Percentiles rank a stretch among this genome's conserved stretches.
Conservation (phyloP, 2,113 vertebrate species). For the Oceanites oceanicus region DNA sequence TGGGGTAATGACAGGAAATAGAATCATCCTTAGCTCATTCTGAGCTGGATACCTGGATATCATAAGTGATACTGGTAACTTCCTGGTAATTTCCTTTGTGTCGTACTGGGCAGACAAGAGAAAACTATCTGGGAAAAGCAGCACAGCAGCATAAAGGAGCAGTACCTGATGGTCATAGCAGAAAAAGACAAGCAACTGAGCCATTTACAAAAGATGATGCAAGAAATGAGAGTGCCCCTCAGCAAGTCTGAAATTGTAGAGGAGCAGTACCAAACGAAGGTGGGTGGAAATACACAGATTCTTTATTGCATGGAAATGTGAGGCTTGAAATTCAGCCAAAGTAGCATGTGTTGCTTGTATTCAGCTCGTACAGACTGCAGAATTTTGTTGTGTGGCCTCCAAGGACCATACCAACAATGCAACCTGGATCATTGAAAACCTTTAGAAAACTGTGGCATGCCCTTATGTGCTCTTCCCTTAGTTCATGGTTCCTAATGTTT, state of each 20-base stretch:
- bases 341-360: neutral
- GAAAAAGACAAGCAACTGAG: constrained; percentile 85
- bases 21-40: neutral
- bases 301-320: neutral
- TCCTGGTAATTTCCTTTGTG: neutral
- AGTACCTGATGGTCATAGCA: constrained; percentile 81
- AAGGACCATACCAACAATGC: neutral
- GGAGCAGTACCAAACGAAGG: constrained; percentile 77
- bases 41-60: neutral
- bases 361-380: neutral
- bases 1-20: neutral
- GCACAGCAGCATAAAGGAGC: constrained; percentile 81
- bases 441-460: neutral
- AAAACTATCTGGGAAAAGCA: constrained; percentile 79
- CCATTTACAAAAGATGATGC: constrained; percentile 74
- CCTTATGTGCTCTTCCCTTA: neutral
- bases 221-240: constrained; percentile 65
- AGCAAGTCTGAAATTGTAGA: constrained; percentile 56
- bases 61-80: neutral
- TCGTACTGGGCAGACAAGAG: constrained; percentile 61
- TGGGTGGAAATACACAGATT: neutral
- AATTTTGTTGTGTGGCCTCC: neutral
- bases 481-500: neutral
- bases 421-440: neutral
- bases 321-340: neutral